Base-by-base conservation (phyloP, 2,113 vertebrate genomes). In the Solea senegalensis region DNA sequence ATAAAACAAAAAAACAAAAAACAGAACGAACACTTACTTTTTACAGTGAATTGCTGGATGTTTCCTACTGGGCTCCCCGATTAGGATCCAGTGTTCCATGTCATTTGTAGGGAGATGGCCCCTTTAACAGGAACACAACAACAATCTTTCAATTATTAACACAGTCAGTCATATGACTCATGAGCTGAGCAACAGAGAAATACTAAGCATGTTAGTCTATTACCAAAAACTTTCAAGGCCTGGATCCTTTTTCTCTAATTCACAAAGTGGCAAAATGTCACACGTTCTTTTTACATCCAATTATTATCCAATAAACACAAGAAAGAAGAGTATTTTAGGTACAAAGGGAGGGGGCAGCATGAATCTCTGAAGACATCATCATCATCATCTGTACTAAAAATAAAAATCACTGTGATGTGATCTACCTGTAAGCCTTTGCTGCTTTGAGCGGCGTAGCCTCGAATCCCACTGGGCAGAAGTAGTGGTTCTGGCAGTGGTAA, bases 401-500 rank as follows among this genome's bases (percentile, higher is more conserved):
- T 45, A 13, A 44, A 10, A 27, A 55, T 28, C 63, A 34, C 28
- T 14, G 58, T 7, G 41, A 43, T 9, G 27, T 34, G 44, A 44
- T 26, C 0, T 26, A 98, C 98, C 96, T 95, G 70, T 97, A 99
- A 0, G 97, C 98, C 87, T 97, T 98, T 49, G 94, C 93, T 40
- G 98, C 95, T 92, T 96, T 99, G 57, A 97, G 85, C 13, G 97
- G 97, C 0, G 98, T 99, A 27, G 96, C 98, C 88, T 99, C 98
- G 74, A 97, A 99, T 80, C 98, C 98, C 91, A 99, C 95, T 9
- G 98, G 98, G 77, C 97, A 99, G 91, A 98, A 99, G 88, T 99
- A 99, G 92, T 99, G 97, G 91, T 99, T 99, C 92, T 99, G 97
- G 90, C 98, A 99, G 93, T 99, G 98, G 87, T 99, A 99, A 83